phyloP scores from a whole-genome alignment of 2,888 invertebrate species.

The Eilema caniola region DNA sequence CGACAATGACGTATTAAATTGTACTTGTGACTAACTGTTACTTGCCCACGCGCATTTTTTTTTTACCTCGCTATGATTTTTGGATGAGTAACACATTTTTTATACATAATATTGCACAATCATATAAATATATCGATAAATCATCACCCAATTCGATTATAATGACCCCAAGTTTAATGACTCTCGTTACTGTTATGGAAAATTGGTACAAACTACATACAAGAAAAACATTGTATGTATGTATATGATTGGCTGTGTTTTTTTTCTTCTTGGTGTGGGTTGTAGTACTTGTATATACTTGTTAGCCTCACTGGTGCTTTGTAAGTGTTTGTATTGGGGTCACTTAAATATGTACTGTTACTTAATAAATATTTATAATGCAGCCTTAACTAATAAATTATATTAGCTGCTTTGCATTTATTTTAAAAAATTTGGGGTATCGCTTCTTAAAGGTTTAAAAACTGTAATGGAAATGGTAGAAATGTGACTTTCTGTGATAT shows the following conservation, averaged over 20 bases:
- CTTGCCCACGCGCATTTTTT: conserved; percentile 71
- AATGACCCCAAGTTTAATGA: conserved; percentile 60
- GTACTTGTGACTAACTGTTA: conserved; percentile 66
- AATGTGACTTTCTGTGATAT: neutral
- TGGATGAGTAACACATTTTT: conserved; percentile 70
- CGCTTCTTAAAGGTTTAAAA: too few species aligned
- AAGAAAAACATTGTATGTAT: neutral
- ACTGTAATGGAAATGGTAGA: too few species aligned
- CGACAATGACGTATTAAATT: conserved; percentile 57
- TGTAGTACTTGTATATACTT: neutral
- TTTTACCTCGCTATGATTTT: conserved; percentile 59
- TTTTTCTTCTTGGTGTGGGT: neutral
- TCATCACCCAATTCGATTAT: conserved; percentile 40
- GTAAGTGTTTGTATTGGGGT: neutral
- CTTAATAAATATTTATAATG: neutral
- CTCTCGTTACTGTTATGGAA: conserved; percentile 46
- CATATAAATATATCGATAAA: conserved; percentile 23
- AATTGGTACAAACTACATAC: conserved; percentile 14
- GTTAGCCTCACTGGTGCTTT: neutral
- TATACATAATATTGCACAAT: conserved; percentile 60
- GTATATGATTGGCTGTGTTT: neutral
- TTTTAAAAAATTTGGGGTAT: too few species aligned
- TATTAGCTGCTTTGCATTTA: conserved; percentile 20
- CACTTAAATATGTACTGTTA: neutral
- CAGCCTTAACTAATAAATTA: conserved; percentile 20